Evolutionary conservation across 2,888 invertebrate genomes (phyloP), one percentile per base, ranked within the genome.

Genomic region (Cyclophora albipunctata): DNA sequence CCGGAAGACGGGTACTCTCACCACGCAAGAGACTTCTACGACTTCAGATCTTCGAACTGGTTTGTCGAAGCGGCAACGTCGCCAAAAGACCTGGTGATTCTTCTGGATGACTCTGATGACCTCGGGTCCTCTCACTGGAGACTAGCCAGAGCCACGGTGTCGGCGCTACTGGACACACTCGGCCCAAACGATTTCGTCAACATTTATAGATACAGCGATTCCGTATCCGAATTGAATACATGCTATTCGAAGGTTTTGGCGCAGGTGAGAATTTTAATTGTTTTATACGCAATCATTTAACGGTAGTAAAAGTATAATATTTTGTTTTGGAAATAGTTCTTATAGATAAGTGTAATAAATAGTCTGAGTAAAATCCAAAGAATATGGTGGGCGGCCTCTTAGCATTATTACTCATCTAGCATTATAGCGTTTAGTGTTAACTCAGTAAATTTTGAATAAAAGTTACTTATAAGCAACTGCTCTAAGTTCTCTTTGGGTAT

Each of bases 141-240:
- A 60, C 92, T 99, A 49, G 97, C 97, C 2, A 93, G 94, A 71
- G 94, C 95, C 33, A 98, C 98, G 0, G 95, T 96, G 0, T 93
- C 94, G 50, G 94, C 95, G 7, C 94, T 99, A 54, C 89, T 99
- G 57, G 97, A 98, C 63, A 99, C 99, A 0, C 91, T 99, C 3
- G 96, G 96, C 2, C 97, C 98, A 62, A 96, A 99, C 75, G 99
- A 99, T 82, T 99, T 95, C 77, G 97, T 99, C 49, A 99, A 98
- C 75, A 93, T 99, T 46, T 96, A 95, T 70, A 92, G 94, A 76
- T 98, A 98, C 82, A 94, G 96, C 43, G 96, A 97, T 49, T 90
- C 90, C 0, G 93, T 96, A 0, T 91, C 93, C 45, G 96, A 97
- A 58, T 92, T 97, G 4, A 95, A 98, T 57, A 92, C 94, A 0